These are phyloP conservation scores for Phataginus tricuspis DNA, from an alignment of 2,797 vertebrate genomes.

Conservation along the genomic window DNA sequence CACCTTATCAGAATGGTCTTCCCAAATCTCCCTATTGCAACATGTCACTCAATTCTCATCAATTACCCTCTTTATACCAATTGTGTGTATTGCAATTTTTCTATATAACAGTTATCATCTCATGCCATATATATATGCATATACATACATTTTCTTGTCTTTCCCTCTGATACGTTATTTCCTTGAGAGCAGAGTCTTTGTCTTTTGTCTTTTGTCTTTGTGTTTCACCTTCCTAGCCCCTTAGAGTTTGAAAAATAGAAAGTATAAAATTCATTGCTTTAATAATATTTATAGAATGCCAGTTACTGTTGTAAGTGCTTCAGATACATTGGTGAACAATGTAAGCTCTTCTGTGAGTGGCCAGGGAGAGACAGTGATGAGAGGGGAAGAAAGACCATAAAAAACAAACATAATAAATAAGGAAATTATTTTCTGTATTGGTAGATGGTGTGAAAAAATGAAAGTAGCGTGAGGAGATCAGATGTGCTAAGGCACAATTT, in stretches of 20 bases:
- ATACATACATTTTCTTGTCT: background rate
- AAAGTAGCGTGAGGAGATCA: background rate
- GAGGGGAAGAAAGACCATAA: background rate
- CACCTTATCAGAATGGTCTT: background rate
- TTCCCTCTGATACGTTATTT: background rate
- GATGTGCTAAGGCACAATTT: background rate
- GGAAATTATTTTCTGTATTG: background rate
- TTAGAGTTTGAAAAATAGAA: background rate
- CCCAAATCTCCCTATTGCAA: background rate
- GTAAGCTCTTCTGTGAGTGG: background rate
- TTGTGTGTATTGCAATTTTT: background rate
- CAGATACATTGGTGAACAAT: background rate
- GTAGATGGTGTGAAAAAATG: background rate
- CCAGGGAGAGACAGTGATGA: background rate
- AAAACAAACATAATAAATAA: background rate
- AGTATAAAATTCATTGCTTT: background rate
- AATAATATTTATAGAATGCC: background rate
- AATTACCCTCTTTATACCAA: background rate
- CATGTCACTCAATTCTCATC: background rate
- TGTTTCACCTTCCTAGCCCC: background rate
- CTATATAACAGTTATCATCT: background rate
- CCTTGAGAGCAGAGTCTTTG: background rate
- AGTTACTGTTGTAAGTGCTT: background rate
- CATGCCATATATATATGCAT: background rate
- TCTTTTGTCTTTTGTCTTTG: background rate